Conservation (phyloP, 92 coral and sea anemone genomes). For the Ricordea florida region DNA sequence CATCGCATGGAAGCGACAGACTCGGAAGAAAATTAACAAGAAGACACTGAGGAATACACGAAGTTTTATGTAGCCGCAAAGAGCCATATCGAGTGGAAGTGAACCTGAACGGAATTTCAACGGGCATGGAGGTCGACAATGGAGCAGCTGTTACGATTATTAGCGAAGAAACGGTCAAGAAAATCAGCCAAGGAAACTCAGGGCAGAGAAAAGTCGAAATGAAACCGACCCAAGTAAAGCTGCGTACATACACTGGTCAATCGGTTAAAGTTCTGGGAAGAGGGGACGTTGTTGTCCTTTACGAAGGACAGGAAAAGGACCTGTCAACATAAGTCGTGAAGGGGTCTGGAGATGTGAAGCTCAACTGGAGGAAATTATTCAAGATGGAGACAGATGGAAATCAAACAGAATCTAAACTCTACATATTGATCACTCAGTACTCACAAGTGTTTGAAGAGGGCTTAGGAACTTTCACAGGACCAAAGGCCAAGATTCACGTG, state of each 20-base stretch:
- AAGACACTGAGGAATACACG: neutral
- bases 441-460: constrained; percentile 21
- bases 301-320: constrained; percentile 1
- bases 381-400: neutral
- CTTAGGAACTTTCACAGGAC: constrained; percentile 32
- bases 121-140: constrained; percentile 2
- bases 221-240: constrained; percentile 9
- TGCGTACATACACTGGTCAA: constrained; percentile 58
- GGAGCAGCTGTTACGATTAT: constrained; percentile 5
- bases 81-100: constrained; percentile 12
- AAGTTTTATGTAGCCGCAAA: neutral
- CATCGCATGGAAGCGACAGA: neutral
- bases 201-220: neutral
- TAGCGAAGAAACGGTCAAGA: constrained; percentile 9
- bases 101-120: neutral
- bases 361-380: constrained; percentile 24
- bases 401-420: neutral
- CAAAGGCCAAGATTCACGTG: constrained; percentile 32
- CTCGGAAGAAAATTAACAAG: neutral
- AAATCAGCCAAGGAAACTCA: neutral
- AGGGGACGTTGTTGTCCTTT: constrained; percentile 7
- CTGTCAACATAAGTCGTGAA: constrained; percentile 34
- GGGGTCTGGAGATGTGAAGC: constrained; percentile 32
- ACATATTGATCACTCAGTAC: neutral
- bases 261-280: constrained; percentile 46